Evolutionary conservation across 2,797 vertebrate species (phyloP), one percentile per base, ranked within the genome.

Genomic region (Tragopan temminckii): DNA sequence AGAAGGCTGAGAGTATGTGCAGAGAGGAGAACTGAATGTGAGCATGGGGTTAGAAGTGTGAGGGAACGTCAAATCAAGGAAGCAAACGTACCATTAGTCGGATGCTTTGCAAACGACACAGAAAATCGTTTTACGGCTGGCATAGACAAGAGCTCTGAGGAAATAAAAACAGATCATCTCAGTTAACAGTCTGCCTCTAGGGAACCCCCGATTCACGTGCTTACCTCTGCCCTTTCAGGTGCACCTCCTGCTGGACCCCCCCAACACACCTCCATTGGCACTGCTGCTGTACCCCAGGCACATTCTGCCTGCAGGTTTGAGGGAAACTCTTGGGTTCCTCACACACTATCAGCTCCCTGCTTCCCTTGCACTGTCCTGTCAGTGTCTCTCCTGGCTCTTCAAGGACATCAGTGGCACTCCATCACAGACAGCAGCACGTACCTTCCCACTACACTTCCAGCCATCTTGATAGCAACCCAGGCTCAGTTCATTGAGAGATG

Each of bases 41-140:
- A 97, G 96, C 97, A 76, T 76, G 76, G 97, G 96, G 97, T 98
- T 98, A 97, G 97, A 97, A 94, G 97, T 96, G 98, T 98, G 98
- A 98, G 98, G 97, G 98, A 98, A 96, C 81, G 82, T 96, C 97
- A 97, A 98, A 97, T 99, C 98, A 99, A 99, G 98, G 98, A 99
- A 99, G 99, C 99, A 98, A 99, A 99, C 99, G 98, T 99, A 99
- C 99, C 99, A 99, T 99, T 99, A 99, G 99, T 99, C 98, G 99
- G 99, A 99, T 99, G 98, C 99, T 99, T 99, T 99, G 99, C 99
- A 99, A 99, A 99, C 98, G 99, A 99, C 99, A 99, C 99, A 99
- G 99, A 99, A 99, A 99, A 99, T 99, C 99, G 98, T 98, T 99
- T 99, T 99, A 99, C 99, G 98, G 99, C 99, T 99, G 99, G 99